Evolutionary conservation across 2,113 vertebrate genomes (phyloP).

Genomic region (Ariopsis seemanni): DNA sequence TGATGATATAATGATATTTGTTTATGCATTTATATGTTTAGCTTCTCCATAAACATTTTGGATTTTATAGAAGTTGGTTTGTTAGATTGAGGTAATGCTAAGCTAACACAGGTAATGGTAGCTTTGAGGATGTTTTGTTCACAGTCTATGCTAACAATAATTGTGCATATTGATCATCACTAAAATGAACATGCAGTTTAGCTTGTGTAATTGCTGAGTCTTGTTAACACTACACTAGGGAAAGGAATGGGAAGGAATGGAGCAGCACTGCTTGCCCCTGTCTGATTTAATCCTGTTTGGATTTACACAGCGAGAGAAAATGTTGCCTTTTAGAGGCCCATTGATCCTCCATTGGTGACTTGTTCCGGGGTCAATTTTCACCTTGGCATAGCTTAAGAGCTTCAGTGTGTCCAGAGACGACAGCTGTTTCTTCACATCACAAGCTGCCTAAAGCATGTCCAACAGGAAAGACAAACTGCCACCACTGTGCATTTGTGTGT

Average conservation of each 20-base stretch:
- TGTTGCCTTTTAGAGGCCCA: not conserved
- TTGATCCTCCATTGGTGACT: constrained; percentile 32
- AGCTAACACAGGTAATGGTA: not conserved
- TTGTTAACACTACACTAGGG: not conserved
- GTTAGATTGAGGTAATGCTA: not conserved
- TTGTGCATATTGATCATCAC: not conserved
- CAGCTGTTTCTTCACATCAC: constrained; percentile 61
- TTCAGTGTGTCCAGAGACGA: constrained; percentile 63
- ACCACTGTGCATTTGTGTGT: constrained; percentile 1
- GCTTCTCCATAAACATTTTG: not conserved
- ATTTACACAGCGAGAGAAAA: constrained; percentile 8
- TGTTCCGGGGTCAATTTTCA: constrained; percentile 60
- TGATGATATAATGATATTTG: not conserved
- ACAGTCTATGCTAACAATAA: not conserved
- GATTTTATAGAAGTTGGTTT: not conserved
- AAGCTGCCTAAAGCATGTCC: constrained; percentile 63
- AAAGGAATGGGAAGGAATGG: no score
- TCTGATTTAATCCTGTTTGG: constrained; percentile 30
- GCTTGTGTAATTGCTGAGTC: not conserved
- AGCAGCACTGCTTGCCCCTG: not conserved
- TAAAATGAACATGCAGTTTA: not conserved
- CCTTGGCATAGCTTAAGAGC: constrained; percentile 66
- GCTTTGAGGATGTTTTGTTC: not conserved
- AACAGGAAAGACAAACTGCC: constrained; percentile 48
- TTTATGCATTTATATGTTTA: not conserved